Percentiles rank a stretch among this genome's conserved stretches.
These are phyloP conservation scores for Rhopilema esculentum DNA, from an alignment of 30 jellyfish, hydroid and myxozoan genomes.

Conservation along the genomic window DNA sequence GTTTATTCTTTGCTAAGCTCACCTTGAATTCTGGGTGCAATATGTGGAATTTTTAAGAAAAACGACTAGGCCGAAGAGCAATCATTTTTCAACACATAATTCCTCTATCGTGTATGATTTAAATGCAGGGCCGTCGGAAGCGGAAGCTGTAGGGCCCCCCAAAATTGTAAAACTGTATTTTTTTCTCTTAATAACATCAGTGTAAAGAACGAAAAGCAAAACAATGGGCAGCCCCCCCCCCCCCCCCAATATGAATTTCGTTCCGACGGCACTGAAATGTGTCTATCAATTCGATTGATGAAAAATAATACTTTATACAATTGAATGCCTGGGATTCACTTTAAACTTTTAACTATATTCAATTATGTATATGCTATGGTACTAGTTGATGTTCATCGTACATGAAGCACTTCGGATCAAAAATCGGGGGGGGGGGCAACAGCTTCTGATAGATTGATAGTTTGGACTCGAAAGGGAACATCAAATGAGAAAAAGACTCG, in stretches of 20 bases:
- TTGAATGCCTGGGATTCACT: neutral
- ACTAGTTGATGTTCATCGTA: neutral
- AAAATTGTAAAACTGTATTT: no score
- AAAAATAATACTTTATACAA: neutral
- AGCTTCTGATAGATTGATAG: no score
- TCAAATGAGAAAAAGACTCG: no score
- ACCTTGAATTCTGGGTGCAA: neutral
- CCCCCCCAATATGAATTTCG: no score
- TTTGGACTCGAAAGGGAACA: no score
- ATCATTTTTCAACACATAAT: neutral
- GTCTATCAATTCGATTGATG: neutral
- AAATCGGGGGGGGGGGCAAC: no score
- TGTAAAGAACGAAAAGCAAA: no score
- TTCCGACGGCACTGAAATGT: no score
- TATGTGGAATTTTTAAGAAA: neutral
- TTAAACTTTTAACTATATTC: neutral
- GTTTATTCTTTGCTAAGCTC: neutral
- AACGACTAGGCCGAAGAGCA: neutral
- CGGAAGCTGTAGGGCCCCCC: no score
- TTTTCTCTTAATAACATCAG: no score
- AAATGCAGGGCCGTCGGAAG: no score
- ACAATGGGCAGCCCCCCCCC: no score
- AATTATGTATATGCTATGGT: neutral
- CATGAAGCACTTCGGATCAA: neutral
- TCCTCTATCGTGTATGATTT: neutral